These are phyloP conservation scores for Nerophis lumbriciformis DNA, from an alignment of 2,113 vertebrate genomes.

Conservation along the genomic window DNA sequence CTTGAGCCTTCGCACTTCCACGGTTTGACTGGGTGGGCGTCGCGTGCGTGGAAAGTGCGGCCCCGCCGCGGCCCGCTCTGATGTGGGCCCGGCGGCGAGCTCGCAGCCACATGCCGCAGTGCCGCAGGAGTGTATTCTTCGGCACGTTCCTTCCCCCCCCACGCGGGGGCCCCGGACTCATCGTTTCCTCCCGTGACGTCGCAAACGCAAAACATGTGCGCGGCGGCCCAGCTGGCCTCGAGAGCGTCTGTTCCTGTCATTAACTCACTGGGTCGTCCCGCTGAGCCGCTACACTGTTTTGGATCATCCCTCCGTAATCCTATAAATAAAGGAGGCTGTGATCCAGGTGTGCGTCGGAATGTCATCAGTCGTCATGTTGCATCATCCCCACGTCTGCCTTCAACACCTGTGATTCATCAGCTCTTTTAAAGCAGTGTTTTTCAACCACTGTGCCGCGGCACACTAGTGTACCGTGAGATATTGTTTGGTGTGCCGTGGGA, in stretches of 20 bases:
- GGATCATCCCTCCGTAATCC: constrained; percentile 25
- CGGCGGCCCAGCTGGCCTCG: constrained; percentile 36
- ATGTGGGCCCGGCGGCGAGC: constrained; percentile 57
- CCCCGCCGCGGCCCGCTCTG: constrained; percentile 41
- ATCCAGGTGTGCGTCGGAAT: constrained; percentile 54
- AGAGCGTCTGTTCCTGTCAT: constrained; percentile 26
- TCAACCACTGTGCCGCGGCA: too few species aligned
- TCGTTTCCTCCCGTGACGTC: constrained; percentile 29
- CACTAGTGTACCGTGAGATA: too few species aligned
- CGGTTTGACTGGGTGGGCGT: constrained; percentile 49
- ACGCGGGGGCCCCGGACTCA: constrained; percentile 1
- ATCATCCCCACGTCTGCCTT: constrained; percentile 46
- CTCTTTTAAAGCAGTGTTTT: background rate
- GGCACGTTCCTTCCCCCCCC: constrained; percentile 4
- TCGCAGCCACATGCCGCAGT: constrained; percentile 29
- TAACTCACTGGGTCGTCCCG: constrained; percentile 33
- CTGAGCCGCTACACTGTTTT: constrained; percentile 23
- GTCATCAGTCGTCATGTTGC: constrained; percentile 57
- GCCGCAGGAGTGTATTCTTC: constrained; percentile 21
- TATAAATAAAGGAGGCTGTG: constrained; percentile 28
- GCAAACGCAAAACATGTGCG: constrained; percentile 41
- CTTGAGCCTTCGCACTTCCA: constrained; percentile 5
- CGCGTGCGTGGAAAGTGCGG: constrained; percentile 49
- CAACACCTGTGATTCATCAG: constrained; percentile 28
- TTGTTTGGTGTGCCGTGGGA: too few species aligned